Evolutionary conservation across 2,113 vertebrate species (phyloP).

Genomic region (Orientallactaga bullata): DNA sequence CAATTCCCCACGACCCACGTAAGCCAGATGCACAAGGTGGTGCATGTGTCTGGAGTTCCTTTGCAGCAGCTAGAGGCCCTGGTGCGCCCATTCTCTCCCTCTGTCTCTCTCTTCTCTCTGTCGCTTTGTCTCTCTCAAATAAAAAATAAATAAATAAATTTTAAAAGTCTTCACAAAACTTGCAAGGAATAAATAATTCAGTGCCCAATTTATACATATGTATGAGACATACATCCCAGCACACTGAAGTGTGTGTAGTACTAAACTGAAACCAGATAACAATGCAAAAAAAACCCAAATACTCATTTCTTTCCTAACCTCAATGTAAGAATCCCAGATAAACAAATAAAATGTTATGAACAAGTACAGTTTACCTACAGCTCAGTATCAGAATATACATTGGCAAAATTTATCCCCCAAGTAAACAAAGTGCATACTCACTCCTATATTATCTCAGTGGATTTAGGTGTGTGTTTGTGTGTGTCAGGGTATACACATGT

Average conservation of each 20-base stretch:
- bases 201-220: not conserved
- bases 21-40: too few relatives aligned
- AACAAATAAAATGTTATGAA: constrained; percentile 12
- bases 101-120: too few relatives aligned
- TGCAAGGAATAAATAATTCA: not conserved
- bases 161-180: not conserved
- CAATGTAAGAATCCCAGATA: not conserved
- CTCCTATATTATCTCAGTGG: not conserved
- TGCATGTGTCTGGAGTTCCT: too few relatives aligned
- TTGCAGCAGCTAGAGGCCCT: too few relatives aligned
- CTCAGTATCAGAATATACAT: constrained; percentile 16
- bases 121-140: too few relatives aligned
- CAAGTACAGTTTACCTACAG: not conserved
- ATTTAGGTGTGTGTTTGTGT: not conserved
- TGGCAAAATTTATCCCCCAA: not conserved
- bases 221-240: not conserved
- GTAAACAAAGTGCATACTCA: not conserved
- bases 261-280: not conserved
- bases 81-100: too few relatives aligned
- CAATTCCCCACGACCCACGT: too few relatives aligned
- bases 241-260: not conserved
- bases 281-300: not conserved
- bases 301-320: not conserved
- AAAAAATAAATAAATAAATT: too few relatives aligned
- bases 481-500: not conserved